Percentiles rank a stretch among this genome's conserved stretches.
phyloP scores from a whole-genome alignment of 2,888 invertebrate species.

The Pyrochroa serraticornis region DNA sequence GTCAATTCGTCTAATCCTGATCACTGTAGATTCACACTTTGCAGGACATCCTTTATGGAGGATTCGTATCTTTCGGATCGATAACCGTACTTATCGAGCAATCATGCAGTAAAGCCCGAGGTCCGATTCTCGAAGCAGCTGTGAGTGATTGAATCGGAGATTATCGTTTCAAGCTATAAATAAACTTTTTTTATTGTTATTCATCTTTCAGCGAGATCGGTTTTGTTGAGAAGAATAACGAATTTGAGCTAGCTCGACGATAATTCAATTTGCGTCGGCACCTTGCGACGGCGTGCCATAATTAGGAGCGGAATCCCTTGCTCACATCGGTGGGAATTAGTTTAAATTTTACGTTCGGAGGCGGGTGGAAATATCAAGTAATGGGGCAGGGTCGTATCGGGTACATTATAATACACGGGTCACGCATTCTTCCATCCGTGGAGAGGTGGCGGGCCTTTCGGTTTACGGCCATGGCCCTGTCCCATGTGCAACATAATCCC shows the following conservation, averaged over 20 bases:
- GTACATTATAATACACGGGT: constrained; percentile 1
- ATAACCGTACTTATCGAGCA: no score
- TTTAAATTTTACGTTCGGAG: not conserved
- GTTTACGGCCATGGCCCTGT: constrained; percentile 31
- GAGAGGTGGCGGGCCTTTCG: constrained; percentile 12
- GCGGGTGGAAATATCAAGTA: not conserved
- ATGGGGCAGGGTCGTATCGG: not conserved
- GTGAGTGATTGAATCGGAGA: constrained; percentile 4
- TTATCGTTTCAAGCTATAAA: not conserved
- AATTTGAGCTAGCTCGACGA: not conserved
- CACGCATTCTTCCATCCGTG: constrained; percentile 6
- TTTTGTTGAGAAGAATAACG: not conserved
- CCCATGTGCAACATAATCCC: constrained; percentile 37
- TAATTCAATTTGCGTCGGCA: not conserved
- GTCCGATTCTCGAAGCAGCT: no score
- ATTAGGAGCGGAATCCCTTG: no score
- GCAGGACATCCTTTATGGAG: no score
- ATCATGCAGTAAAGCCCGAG: no score
- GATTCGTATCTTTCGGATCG: no score
- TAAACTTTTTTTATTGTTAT: not conserved
- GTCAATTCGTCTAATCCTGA: no score
- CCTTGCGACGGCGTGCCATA: no score
- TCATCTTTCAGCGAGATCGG: not conserved
- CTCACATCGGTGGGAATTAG: no score
- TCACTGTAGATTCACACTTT: no score